Evolutionary conservation across 1,140 invertebrate genomes (phyloP).

Genomic region (Telenomus remus): DNA sequence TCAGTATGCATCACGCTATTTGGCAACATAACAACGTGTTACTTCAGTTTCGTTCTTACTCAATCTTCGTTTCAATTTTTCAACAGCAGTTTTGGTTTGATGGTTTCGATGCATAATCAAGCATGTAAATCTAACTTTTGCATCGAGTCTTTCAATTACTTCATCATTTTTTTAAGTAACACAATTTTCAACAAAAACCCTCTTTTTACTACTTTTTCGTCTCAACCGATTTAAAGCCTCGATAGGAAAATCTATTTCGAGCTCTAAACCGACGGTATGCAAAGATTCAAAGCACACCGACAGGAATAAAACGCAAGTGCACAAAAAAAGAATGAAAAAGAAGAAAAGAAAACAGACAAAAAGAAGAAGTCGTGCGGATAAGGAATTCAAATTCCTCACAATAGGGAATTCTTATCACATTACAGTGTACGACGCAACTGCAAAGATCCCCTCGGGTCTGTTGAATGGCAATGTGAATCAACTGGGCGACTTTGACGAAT

Average conservation of each 20-base stretch:
- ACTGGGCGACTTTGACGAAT: conserved; percentile 80
- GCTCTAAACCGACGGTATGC: conserved; percentile 1
- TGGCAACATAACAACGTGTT: conserved; percentile 53
- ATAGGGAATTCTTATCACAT: conserved; percentile 25
- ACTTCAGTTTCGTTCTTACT: conserved; percentile 46
- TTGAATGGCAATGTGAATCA: conserved; percentile 81
- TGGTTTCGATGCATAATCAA: neutral
- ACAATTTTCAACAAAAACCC: too few relatives aligned
- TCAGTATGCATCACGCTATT: conserved; percentile 50
- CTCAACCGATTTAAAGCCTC: neutral
- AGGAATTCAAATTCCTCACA: conserved; percentile 17
- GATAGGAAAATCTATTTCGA: neutral
- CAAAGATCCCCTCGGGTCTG: conserved; percentile 78
- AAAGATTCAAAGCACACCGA: conserved; percentile 8
- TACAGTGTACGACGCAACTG: conserved; percentile 80
- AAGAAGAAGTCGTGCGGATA: neutral
- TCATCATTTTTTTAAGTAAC: too few relatives aligned
- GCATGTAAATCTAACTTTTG: neutral
- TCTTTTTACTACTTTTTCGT: too few relatives aligned
- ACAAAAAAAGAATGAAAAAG: neutral
- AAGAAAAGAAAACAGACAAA: neutral
- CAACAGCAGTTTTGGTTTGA: conserved; percentile 17
- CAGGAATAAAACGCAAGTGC: conserved; percentile 16
- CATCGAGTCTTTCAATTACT: too few relatives aligned
- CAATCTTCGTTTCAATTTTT: conserved; percentile 50